Base-by-base conservation (phyloP, 2,113 vertebrate genomes). In the Mionectes macconnelli region DNA sequence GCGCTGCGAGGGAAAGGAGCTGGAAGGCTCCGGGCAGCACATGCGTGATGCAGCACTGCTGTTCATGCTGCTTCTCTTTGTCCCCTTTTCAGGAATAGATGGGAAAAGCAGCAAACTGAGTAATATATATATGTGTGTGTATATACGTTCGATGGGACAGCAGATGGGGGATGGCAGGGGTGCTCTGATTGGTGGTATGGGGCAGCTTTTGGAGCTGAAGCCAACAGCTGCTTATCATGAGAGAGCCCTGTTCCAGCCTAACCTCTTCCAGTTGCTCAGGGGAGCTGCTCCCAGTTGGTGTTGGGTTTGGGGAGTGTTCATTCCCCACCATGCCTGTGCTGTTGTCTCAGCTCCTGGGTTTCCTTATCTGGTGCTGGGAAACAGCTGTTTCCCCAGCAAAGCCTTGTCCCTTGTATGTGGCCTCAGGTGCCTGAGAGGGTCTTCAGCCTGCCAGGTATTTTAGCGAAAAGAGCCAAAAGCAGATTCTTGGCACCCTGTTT, bases 261-360 rank as follows among this genome's bases (percentile, higher is more conserved):
- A 39, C 4, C 28, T 69, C 25, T 55, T 75, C 37, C 45, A 40
- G 27, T 5, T 68, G 16, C 30, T 70, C 15, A 11, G 20, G 6
- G 28, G 24, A 64, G 25, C n/a, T 76, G 40, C 17, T 73, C 16
- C 25, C 8, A 2, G 6, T 49, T 37, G 27, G 5, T 42, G 27
- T 20, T 55, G 35, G 27, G 4, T 50, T 50, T 77, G 64, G 64
- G 22, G 25, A 45, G 23, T 7, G 6, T 44, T 70, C 1, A 0
- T 70, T 81, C n/a, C 55, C 35, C 4, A 3, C n/a, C 5, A 0
- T 31, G 27, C 14, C 30, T 3, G 2, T 0, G 0, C 18, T 2
- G 1, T 21, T 10, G 4, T 37, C 53, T 23, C 27, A 44, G 30
- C 23, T 91, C 39, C 49, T 0, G 0, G 19, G 25, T 72, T 73